phyloP scores from a whole-genome alignment of 1,140 invertebrate species.

The Cephus cinctus region DNA sequence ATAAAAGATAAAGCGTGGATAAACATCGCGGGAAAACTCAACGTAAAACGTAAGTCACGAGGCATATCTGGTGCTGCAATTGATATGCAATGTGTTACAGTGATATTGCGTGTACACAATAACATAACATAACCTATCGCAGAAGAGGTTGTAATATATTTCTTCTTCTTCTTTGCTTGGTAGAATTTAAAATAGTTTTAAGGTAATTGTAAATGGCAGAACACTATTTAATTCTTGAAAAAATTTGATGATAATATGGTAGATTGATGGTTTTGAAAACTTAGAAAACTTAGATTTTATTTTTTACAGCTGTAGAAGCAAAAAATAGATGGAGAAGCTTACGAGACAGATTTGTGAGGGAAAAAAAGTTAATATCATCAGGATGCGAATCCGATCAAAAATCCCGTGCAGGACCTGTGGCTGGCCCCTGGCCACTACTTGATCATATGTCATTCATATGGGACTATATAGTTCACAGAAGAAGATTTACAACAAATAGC shows the following conservation, averaged over 20 bases:
- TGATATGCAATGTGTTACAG: too few relatives aligned
- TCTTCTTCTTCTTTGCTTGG: background rate
- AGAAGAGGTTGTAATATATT: background rate
- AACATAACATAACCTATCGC: background rate
- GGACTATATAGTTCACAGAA: constrained; percentile 10
- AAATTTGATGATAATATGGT: background rate
- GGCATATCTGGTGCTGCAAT: too few relatives aligned
- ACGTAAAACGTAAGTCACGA: constrained; percentile 6
- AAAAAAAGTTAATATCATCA: constrained; percentile 10
- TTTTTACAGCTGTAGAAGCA: constrained; percentile 4
- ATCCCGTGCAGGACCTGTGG: background rate
- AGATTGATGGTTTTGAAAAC: background rate
- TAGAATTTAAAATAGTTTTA: constrained; percentile 1
- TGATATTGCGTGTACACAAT: too few relatives aligned
- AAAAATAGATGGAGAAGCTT: constrained; percentile 11
- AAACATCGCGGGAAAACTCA: background rate
- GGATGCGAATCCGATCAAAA: background rate
- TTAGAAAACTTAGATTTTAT: background rate
- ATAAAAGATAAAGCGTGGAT: background rate
- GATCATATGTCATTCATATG: constrained; percentile 16
- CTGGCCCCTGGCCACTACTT: constrained; percentile 10
- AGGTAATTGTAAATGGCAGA: background rate
- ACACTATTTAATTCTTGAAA: background rate
- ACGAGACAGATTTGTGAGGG: constrained; percentile 11
- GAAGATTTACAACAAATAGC: background rate